Conservation (phyloP, 2,888 invertebrate genomes). For the Acheta domesticus region DNA sequence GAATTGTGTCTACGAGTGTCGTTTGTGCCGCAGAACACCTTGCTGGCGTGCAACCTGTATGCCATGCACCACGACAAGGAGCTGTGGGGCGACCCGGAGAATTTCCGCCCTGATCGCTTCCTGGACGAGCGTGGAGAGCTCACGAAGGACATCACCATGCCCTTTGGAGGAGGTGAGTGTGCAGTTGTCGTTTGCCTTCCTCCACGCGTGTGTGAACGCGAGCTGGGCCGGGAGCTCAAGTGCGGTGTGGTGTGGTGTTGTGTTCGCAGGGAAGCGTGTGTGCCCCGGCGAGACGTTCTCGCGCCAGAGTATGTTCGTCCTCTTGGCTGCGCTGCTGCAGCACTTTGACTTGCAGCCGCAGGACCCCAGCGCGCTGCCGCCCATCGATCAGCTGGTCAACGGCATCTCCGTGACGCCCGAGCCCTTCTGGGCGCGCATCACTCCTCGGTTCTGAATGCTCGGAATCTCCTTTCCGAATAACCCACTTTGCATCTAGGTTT, state of each 20-base stretch:
- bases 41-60: conserved; percentile 55
- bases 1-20: too few relatives aligned
- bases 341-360: conserved; percentile 48
- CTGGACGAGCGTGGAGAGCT: conserved; percentile 56
- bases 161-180: conserved; percentile 62
- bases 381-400: too few relatives aligned
- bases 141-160: conserved; percentile 57
- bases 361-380: too few relatives aligned
- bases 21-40: conserved; percentile 48
- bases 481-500: too few relatives aligned
- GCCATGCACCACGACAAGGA: conserved; percentile 55
- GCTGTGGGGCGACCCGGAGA: conserved; percentile 63
- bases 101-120: conserved; percentile 65
- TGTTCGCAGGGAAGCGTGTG: conserved; percentile 56
- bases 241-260: too few relatives aligned
- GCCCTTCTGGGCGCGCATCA: too few relatives aligned
- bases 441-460: too few relatives aligned
- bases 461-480: too few relatives aligned
- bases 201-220: too few relatives aligned
- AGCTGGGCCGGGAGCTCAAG: too few relatives aligned
- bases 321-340: conserved; percentile 60
- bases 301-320: conserved; percentile 61
- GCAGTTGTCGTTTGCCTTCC: too few relatives aligned
- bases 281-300: conserved; percentile 71
- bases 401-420: too few relatives aligned